These are phyloP conservation scores for Cryptus viduatorius DNA, from an alignment of 2,888 invertebrate genomes.

Conservation along the genomic window DNA sequence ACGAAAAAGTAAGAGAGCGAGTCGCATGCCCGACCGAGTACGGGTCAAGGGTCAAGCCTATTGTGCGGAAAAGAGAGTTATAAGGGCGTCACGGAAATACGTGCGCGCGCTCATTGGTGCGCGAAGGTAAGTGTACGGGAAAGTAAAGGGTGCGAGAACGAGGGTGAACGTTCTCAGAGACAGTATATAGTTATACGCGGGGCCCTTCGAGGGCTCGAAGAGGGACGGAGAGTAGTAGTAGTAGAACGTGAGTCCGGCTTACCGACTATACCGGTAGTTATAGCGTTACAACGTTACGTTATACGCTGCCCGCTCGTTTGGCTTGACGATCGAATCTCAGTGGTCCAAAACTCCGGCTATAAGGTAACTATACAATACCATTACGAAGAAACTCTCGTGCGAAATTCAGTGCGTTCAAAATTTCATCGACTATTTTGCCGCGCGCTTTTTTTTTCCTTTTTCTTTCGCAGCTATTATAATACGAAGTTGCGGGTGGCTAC, in stretches of 20 bases:
- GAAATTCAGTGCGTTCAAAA: not conserved
- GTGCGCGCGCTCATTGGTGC: conserved; percentile 24
- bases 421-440: too few relatives aligned
- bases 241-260: conserved; percentile 24
- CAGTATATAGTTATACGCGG: not conserved
- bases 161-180: conserved; percentile 34
- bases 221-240: not conserved
- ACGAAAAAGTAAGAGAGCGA: not conserved
- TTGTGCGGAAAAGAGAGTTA: conserved; percentile 40
- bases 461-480: too few relatives aligned
- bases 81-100: conserved; percentile 19
- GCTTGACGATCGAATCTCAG: conserved; percentile 41
- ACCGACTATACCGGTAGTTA: conserved; percentile 30
- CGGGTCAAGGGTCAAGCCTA: conserved; percentile 55
- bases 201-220: conserved; percentile 9
- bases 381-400: conserved; percentile 13
- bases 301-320: conserved; percentile 18
- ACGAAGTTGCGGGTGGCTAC: too few relatives aligned
- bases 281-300: conserved; percentile 2
- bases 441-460: too few relatives aligned
- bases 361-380: not conserved
- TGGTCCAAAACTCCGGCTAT: conserved; percentile 5
- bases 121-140: conserved; percentile 20
- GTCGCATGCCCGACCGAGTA: conserved; percentile 26
- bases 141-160: conserved; percentile 29